Percentiles rank a stretch among this genome's conserved stretches.
These are phyloP conservation scores for Spea multiplicata DNA, from an alignment of 2,113 vertebrate species.

Conservation along the genomic window DNA sequence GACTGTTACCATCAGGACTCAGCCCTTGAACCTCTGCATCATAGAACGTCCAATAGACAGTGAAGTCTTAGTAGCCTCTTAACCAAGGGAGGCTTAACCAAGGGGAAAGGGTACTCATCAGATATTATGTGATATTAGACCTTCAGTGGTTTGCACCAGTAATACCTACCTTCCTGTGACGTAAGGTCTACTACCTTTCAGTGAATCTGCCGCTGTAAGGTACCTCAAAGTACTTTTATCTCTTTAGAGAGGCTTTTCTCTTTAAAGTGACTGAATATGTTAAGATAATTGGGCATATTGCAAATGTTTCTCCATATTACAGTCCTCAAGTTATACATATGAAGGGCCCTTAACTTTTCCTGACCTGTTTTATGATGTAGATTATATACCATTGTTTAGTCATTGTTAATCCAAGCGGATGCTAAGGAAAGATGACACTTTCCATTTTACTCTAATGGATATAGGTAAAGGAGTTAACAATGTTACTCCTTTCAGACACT, in stretches of 20 bases:
- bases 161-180: background rate
- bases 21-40: too few species aligned
- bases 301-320: background rate
- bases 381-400: background rate
- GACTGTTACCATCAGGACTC: too few species aligned
- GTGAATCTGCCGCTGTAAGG: background rate
- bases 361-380: background rate
- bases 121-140: too few species aligned
- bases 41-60: too few species aligned
- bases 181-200: background rate
- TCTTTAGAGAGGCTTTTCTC: background rate
- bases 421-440: background rate
- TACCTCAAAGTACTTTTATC: background rate
- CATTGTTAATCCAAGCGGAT: background rate
- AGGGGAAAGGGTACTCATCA: too few species aligned
- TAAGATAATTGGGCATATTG: background rate
- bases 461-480: background rate
- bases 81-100: too few species aligned
- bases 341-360: background rate
- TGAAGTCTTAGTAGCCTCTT: too few species aligned
- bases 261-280: background rate
- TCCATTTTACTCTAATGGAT: background rate
- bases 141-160: too few species aligned
- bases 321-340: background rate
- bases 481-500: background rate